Evolutionary conservation across 2,113 vertebrate genomes (phyloP).

Genomic region (Donacobius atricapilla): DNA sequence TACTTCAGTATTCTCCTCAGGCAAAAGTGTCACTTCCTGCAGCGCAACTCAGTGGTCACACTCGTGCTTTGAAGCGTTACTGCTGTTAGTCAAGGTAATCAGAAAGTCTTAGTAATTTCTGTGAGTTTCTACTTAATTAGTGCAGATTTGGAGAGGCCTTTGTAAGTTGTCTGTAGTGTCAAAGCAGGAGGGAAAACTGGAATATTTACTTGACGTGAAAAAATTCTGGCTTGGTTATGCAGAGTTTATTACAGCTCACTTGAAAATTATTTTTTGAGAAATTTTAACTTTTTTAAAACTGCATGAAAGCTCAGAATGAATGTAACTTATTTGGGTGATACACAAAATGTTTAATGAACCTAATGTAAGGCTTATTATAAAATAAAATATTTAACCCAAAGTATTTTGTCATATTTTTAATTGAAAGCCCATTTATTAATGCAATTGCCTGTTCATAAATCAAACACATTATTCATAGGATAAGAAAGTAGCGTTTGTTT

Average conservation of each 20-base stretch:
- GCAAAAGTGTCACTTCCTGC: background rate
- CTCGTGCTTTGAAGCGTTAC: background rate
- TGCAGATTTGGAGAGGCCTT: background rate
- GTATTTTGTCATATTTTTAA: background rate
- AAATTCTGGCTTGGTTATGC: background rate
- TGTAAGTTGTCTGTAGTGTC: background rate
- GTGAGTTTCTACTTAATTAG: background rate
- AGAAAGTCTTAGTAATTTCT: background rate
- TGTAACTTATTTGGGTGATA: conserved; percentile 57
- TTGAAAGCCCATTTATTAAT: background rate
- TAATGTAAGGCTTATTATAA: background rate
- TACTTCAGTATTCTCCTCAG: background rate
- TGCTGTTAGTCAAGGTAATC: background rate
- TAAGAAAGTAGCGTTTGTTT: background rate
- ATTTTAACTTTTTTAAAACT: conserved; percentile 11
- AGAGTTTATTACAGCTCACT: background rate
- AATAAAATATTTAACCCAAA: conserved; percentile 43
- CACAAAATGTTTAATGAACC: background rate
- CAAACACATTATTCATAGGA: background rate
- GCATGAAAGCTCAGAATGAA: conserved; percentile 42
- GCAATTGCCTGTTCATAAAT: background rate
- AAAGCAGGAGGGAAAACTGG: background rate
- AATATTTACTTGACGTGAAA: background rate
- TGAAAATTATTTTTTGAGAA: conserved; percentile 35
- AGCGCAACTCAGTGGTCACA: background rate